Base-by-base conservation (phyloP, 2,797 vertebrate genomes). In the Hybognathus amarus region DNA sequence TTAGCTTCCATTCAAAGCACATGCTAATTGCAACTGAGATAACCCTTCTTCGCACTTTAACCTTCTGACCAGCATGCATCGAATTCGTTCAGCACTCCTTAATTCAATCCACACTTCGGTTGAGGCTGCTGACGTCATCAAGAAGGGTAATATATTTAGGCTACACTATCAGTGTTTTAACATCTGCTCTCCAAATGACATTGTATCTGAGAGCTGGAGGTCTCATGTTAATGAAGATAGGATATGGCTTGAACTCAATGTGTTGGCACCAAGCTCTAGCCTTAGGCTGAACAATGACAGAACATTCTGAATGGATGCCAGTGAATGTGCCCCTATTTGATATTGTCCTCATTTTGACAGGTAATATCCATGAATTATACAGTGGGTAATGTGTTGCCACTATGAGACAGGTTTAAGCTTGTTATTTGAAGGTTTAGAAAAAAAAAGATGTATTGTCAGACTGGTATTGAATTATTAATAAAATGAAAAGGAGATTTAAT, bases 1-100 rank as follows among this genome's bases (percentile, higher is more conserved):
- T 91, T 87, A 88, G 83, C 80, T 61, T 74, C 82, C 52, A 47
- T 85, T 80, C 80, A 80, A 71, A 79, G 80, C n/a, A 36, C 68
- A 85, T 54, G 40, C 71, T 78, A 69, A 70, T 75, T 56, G 47
- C 63, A 67, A 17, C 22, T 66, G 17, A 61, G 24, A 84, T 81
- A 40, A 81, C 79, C 70, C 52, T 38, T 45, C 68, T 15, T 77
- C 86, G 84, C 75, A 88, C 71, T 86, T 89, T 84, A 89, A 78
- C 85, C 83, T 76, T 69, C 79, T 71, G 52, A 68, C 64, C 54
- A 11, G 40, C 33, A 75, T 71, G 64, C 85, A 82, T 54, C 42
- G 54, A 42, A 33, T 30, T 42, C 64, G 64, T 42, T 79, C 64
- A 42, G 71, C 24, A 18, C 47, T 63, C 54, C 71, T 61, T 83